Evolutionary conservation across 2,113 vertebrate species (phyloP).

Genomic region (Chauna torquata): DNA sequence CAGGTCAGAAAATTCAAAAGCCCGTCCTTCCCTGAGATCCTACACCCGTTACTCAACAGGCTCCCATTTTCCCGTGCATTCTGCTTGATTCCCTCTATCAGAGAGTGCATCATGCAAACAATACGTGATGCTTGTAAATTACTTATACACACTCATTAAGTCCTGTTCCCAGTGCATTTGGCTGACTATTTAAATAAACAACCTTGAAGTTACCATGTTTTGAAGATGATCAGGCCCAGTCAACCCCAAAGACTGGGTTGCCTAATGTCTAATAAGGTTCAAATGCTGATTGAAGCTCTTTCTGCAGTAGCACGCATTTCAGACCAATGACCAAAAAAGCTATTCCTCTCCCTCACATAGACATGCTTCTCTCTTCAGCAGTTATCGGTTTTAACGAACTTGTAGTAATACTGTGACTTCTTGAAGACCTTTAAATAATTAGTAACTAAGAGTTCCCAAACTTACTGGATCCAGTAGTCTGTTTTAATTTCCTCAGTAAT

Average conservation of each 20-base stretch:
- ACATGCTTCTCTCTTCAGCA: not conserved
- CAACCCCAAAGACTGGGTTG: not conserved
- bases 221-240: not conserved
- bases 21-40: not conserved
- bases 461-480: not conserved
- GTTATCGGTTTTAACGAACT: not conserved
- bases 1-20: not conserved
- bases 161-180: fast-evolving
- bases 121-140: fast-evolving
- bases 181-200: not conserved
- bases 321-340: not conserved
- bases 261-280: not conserved
- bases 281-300: not conserved
- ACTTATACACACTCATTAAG: not conserved
- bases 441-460: not conserved
- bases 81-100: fast-evolving
- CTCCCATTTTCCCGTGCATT: not conserved
- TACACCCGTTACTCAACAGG: too few species aligned
- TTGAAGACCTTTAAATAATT: not conserved
- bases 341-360: not conserved
- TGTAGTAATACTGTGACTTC: not conserved
- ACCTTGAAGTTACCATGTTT: not conserved
- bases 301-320: fast-evolving
- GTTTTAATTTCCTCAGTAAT: not conserved
- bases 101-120: fast-evolving